Base-by-base conservation (phyloP, 2,888 invertebrate genomes). In the Pachymerium ferrugineum region DNA sequence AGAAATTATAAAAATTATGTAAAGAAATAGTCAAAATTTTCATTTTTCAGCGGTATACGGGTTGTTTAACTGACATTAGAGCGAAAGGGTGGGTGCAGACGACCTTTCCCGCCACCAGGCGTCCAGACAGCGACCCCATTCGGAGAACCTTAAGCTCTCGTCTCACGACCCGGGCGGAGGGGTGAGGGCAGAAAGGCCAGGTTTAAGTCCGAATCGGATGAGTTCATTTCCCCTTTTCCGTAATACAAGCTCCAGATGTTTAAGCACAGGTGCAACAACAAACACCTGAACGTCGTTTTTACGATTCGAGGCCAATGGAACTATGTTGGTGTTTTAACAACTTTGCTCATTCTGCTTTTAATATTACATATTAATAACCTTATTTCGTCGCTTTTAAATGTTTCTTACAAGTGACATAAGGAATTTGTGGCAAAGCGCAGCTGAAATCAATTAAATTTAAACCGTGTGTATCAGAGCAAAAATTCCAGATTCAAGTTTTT, bases 261-360 rank as follows among this genome's bases (percentile, higher is more conserved):
- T 54, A 54, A 10, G 47, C 70, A 25, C 70, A 70, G 33, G 25
- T 33, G 70, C 70, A 70, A 70, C 30, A 29, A 33, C 68, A 68
- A 68, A 29, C 68, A 31, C 70, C 70, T 33, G 47, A 54, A 22
- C 47, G 47, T 54, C 47, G 47, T 54, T 54, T 54, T 22, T 54
- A 54, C 47, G 47, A 54, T 54, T 54, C 22, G 47, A 54, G 47
- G 47, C 47, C 47, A 54, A 54, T 22, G n/a, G n/a, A n/a, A n/a
- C n/a, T n/a, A n/a, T n/a, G n/a, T n/a, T n/a, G n/a, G n/a, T n/a
- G n/a, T n/a, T n/a, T n/a, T n/a, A n/a, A n/a, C n/a, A n/a, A n/a
- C n/a, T n/a, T n/a, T n/a, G n/a, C n/a, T n/a, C n/a, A n/a, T n/a
- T n/a, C n/a, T n/a, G n/a, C n/a, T n/a, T n/a, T n/a, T n/a, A n/a